These are phyloP conservation scores for Coleophora flavipennella DNA, from an alignment of 2,888 invertebrate genomes.

Conservation along the genomic window DNA sequence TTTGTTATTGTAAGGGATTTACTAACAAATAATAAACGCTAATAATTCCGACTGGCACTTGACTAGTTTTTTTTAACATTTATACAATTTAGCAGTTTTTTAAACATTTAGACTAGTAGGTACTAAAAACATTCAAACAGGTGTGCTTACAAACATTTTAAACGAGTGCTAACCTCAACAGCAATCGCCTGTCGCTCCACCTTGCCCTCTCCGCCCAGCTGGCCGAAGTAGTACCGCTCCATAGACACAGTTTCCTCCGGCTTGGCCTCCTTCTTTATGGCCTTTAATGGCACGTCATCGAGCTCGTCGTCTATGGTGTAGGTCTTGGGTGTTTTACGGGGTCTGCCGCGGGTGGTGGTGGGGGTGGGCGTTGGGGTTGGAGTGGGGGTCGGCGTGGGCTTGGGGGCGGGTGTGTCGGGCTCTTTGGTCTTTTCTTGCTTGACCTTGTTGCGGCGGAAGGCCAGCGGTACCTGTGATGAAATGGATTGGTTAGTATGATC, in stretches of 20 bases:
- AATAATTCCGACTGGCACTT: too few species aligned
- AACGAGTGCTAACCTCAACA: constrained; percentile 40
- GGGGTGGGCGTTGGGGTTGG: too few species aligned
- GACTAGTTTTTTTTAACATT: too few species aligned
- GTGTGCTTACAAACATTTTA: too few species aligned
- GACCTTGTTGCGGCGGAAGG: constrained; percentile 52
- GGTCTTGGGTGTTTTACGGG: constrained; percentile 41
- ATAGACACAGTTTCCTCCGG: constrained; percentile 68
- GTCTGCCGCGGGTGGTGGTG: constrained; percentile 20
- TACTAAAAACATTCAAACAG: too few species aligned
- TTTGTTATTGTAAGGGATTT: too few species aligned
- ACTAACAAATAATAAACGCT: too few species aligned
- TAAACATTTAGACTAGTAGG: too few species aligned
- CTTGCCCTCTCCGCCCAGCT: constrained; percentile 39
- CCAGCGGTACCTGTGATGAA: constrained; percentile 41
- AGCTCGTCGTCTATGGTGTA: constrained; percentile 49
- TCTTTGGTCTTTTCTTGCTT: constrained; percentile 39
- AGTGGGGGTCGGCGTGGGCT: neutral
- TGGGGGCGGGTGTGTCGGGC: constrained; percentile 7
- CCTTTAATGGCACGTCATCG: constrained; percentile 54
- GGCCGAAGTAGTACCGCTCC: constrained; percentile 78
- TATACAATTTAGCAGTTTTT: too few species aligned
- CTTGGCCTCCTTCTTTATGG: constrained; percentile 52
- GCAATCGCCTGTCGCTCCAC: constrained; percentile 37
- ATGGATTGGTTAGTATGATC: too few species aligned